These are phyloP conservation scores for Falco peregrinus DNA, from an alignment of 2,797 vertebrate genomes.

Conservation along the genomic window DNA sequence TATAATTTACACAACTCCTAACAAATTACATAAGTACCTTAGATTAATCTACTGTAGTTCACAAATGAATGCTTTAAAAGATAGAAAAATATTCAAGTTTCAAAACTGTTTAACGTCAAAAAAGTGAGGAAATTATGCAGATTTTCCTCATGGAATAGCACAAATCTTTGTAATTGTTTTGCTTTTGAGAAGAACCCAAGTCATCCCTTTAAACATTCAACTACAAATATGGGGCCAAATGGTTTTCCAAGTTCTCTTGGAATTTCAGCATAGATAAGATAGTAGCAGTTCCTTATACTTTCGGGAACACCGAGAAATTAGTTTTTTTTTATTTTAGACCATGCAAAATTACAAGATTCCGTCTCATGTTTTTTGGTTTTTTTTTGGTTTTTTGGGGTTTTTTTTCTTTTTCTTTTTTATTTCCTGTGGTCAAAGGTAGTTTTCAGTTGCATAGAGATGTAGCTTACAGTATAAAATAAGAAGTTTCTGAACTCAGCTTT, in stretches of 20 bases:
- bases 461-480: neutral
- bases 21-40: constrained; percentile 10
- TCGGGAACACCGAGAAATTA: neutral
- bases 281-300: neutral
- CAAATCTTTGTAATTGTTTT: constrained; percentile 45
- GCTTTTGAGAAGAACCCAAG: neutral
- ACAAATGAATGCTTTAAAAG: constrained; percentile 36
- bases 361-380: too few relatives aligned
- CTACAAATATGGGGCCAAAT: neutral
- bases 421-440: neutral
- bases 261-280: neutral
- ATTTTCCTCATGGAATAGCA: constrained; percentile 6
- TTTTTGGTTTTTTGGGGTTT: neutral
- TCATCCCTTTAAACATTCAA: neutral
- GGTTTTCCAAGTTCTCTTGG: neutral
- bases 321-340: neutral
- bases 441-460: neutral
- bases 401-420: too few relatives aligned
- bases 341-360: neutral
- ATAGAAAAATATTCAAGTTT: constrained; percentile 7
- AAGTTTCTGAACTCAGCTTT: neutral
- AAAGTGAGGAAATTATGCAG: constrained; percentile 24
- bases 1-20: constrained; percentile 39
- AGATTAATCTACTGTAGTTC: constrained; percentile 22
- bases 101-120: constrained; percentile 58